Percentiles rank a stretch among this genome's conserved stretches.
These are phyloP conservation scores for Oasisia sp. DNA, from an alignment of 2,888 invertebrate genomes.

Conservation along the genomic window DNA sequence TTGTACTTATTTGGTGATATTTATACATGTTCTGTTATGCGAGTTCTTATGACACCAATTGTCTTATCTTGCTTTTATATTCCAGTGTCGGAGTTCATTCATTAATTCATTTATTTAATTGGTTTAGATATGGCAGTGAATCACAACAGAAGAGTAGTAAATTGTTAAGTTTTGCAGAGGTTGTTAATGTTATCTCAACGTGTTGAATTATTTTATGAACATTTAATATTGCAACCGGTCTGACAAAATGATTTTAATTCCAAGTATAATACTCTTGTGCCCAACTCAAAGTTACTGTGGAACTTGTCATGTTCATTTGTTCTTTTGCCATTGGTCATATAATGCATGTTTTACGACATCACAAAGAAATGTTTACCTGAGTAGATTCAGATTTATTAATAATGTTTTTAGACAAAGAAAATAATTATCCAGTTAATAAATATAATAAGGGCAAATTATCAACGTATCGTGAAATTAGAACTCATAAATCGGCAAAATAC, in stretches of 20 bases:
- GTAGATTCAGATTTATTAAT: neutral
- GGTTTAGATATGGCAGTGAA: neutral
- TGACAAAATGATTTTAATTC: neutral
- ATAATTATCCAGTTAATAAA: too few species aligned
- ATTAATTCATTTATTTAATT: too few species aligned
- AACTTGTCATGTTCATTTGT: neutral
- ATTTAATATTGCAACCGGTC: neutral
- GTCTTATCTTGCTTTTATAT: neutral
- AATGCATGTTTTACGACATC: neutral
- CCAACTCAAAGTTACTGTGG: neutral
- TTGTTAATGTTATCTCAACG: neutral
- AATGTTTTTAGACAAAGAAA: too few species aligned
- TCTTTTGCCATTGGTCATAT: neutral
- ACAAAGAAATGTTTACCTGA: neutral
- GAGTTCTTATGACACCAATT: slow-evolving; percentile 3
- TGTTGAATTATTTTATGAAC: neutral
- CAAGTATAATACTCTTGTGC: neutral
- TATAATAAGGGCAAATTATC: too few species aligned
- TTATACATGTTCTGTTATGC: slow-evolving; percentile 4
- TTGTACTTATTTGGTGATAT: slow-evolving; percentile 17
- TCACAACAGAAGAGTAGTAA: neutral
- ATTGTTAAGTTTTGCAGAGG: neutral
- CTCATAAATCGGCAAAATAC: too few species aligned
- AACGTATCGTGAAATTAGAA: too few species aligned
- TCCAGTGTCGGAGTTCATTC: too few species aligned